A percentile compares a stretch with the other conserved stretches of the same genome.
Conservation (phyloP, 2,797 vertebrate genomes). For the Salarias fasciatus region DNA sequence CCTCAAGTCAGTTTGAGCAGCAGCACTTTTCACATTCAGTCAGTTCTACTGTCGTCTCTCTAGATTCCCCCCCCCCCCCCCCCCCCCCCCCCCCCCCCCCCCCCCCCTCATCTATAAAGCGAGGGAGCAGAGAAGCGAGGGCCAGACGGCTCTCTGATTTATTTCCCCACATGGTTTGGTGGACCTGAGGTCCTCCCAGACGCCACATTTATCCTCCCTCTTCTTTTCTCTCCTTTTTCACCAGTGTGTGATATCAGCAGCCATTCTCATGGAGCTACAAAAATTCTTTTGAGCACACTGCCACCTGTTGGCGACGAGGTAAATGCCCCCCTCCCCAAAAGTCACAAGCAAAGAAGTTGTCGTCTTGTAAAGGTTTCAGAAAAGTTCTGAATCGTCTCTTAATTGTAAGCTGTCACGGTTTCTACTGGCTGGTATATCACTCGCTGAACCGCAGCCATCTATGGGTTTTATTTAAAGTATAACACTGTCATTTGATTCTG, state of each 20-base stretch:
- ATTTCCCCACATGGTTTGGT: slow-evolving; percentile 20
- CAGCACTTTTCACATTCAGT: slow-evolving; percentile 77
- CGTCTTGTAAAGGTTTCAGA: slow-evolving; percentile 38
- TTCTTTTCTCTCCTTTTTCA: slow-evolving; percentile 50
- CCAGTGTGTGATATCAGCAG: slow-evolving; percentile 58
- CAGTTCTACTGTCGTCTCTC: slow-evolving; percentile 55
- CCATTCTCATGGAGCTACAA: slow-evolving; percentile 46
- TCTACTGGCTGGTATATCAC: slow-evolving; percentile 58
- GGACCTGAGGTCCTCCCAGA: slow-evolving; percentile 39
- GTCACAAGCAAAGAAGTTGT: slow-evolving; percentile 37
- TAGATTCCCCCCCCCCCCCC: slow-evolving; percentile 7
- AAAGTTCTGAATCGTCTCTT: slow-evolving; percentile 42
- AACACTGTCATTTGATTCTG: slow-evolving; percentile 73
- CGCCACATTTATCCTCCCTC: slow-evolving; percentile 60
- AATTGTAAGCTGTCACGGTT: slow-evolving; percentile 48
- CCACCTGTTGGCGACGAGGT: slow-evolving; percentile 75
- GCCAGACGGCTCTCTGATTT: slow-evolving; percentile 21
- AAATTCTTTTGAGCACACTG: slow-evolving; percentile 79
- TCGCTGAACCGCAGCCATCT: slow-evolving; percentile 56
- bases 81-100: background rate
- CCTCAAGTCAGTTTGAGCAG: slow-evolving; percentile 78
- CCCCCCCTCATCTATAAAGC: slow-evolving; percentile 22
- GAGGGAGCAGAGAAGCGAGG: slow-evolving; percentile 38
- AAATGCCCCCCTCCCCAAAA: slow-evolving; percentile 54
- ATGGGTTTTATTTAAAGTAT: slow-evolving; percentile 70